These are phyloP conservation scores for Proctacanthus coquilletti DNA, from an alignment of 1,140 invertebrate genomes.

Conservation along the genomic window DNA sequence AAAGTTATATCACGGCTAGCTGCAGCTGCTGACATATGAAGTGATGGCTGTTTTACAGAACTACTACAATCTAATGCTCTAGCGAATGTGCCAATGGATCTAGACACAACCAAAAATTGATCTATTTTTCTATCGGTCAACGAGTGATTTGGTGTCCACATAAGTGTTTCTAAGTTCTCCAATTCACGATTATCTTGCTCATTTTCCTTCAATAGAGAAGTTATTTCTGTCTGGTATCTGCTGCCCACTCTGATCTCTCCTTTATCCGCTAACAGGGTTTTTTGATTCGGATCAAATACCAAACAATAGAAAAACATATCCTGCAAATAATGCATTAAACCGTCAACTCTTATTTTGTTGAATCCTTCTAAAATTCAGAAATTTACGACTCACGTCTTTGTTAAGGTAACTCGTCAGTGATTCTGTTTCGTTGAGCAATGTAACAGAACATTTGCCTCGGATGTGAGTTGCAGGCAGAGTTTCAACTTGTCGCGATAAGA, in stretches of 20 bases:
- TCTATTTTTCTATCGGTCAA: constrained; percentile 93
- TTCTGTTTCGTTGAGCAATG: constrained; percentile 96
- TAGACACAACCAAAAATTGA: constrained; percentile 94
- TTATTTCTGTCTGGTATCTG: constrained; percentile 88
- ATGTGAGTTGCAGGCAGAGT: constrained; percentile 97
- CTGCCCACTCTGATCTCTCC: constrained; percentile 83
- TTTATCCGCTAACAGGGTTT: constrained; percentile 96
- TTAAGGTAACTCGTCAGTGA: constrained; percentile 88
- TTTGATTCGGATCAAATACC: constrained; percentile 97
- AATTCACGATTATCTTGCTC: constrained; percentile 61
- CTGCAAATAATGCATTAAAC: constrained; percentile 36
- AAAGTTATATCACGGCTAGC: constrained; percentile 96
- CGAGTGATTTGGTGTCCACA: constrained; percentile 84
- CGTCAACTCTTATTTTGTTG: background rate
- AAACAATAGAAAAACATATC: constrained; percentile 99
- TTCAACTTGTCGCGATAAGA: constrained; percentile 94
- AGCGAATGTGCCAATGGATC: constrained; percentile 97
- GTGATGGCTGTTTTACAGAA: constrained; percentile 92
- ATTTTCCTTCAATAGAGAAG: constrained; percentile 53
- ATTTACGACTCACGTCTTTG: constrained; percentile 65
- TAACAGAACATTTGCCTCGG: constrained; percentile 96
- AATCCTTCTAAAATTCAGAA: constrained; percentile 6
- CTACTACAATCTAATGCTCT: constrained; percentile 95
- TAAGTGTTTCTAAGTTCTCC: constrained; percentile 74
- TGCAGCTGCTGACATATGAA: constrained; percentile 97